phyloP scores from a whole-genome alignment of 2,888 invertebrate genomes.

The Zhengitettix transpicula region DNA sequence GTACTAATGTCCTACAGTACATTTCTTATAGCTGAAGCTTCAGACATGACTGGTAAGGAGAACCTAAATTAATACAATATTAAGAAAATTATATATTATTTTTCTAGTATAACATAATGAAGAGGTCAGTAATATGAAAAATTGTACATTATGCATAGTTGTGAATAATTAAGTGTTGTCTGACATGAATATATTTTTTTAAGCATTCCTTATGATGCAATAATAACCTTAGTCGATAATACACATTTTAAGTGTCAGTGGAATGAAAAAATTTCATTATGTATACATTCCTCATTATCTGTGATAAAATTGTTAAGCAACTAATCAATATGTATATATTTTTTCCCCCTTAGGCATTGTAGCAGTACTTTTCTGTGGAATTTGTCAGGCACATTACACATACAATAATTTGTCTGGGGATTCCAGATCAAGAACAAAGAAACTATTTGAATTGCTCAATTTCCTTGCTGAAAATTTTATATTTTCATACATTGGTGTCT shows the following conservation, averaged over 20 bases:
- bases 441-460: slow-evolving; percentile 83
- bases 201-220: no score
- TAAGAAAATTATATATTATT: no score
- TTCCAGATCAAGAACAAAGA: slow-evolving; percentile 74
- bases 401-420: slow-evolving; percentile 88
- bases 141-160: no score
- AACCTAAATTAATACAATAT: no score
- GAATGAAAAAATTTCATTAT: no score
- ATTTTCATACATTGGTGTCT: slow-evolving; percentile 95
- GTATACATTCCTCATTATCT: no score
- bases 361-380: slow-evolving; percentile 93
- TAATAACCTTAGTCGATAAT: background rate
- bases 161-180: no score
- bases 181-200: no score
- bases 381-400: slow-evolving; percentile 98
- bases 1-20: slow-evolving; percentile 96
- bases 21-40: slow-evolving; percentile 90
- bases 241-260: no score
- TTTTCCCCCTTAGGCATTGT: slow-evolving; percentile 63
- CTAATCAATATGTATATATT: slow-evolving; percentile 1
- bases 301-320: background rate
- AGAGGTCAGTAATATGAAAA: no score
- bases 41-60: slow-evolving; percentile 84
- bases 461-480: slow-evolving; percentile 97
- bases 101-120: no score